A percentile compares a stretch with the other conserved stretches of the same genome.
Conservation (phyloP, 2,888 invertebrate species). For the Synergus umbraculus region DNA sequence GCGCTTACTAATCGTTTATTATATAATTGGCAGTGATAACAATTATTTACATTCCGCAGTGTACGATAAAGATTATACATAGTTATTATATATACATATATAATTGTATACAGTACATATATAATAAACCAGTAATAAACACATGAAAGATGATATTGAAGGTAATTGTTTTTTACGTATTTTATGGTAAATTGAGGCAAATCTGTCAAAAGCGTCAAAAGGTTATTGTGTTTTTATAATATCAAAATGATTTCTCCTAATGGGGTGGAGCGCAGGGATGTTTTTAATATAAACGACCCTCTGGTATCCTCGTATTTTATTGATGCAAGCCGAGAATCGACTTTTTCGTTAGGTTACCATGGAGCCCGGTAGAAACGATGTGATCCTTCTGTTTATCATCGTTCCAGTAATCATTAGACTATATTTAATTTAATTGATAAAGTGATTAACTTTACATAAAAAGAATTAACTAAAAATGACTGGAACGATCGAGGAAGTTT, state of each 20-base stretch:
- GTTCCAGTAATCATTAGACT: neutral
- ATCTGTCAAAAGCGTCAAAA: neutral
- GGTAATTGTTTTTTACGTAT: neutral
- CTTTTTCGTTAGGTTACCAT: neutral
- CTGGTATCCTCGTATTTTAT: no score
- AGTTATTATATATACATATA: no score
- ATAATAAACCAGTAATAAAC: neutral
- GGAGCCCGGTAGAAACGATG: neutral
- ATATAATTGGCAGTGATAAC: neutral
- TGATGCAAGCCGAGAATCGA: no score
- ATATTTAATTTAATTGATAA: neutral
- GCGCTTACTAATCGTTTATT: neutral
- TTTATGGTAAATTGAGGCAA: neutral
- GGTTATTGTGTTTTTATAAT: neutral
- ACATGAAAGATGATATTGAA: neutral
- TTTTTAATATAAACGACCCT: neutral
- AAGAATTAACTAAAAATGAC: slow-evolving; percentile 63
- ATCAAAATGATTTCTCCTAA: neutral
- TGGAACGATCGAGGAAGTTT: slow-evolving; percentile 81
- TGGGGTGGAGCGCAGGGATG: neutral
- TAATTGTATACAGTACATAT: no score
- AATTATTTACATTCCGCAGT: neutral
- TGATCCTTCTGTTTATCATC: neutral
- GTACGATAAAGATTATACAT: neutral
- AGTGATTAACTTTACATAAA: neutral